phyloP scores from a whole-genome alignment of 2,888 invertebrate species.

The Metalampra italica region DNA sequence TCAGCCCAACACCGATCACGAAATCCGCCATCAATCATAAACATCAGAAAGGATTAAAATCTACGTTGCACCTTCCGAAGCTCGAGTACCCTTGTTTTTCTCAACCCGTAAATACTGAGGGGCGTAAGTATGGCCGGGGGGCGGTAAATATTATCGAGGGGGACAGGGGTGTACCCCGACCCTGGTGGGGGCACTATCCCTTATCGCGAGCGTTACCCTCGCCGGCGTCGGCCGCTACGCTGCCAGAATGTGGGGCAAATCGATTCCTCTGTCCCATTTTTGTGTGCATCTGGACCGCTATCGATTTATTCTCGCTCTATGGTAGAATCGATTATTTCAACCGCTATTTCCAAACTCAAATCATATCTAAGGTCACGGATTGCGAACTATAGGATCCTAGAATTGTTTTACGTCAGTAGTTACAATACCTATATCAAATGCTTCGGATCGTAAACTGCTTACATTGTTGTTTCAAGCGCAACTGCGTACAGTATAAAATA shows the following conservation, averaged over 20 bases:
- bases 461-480: conserved; percentile 58
- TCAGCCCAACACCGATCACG: conserved; percentile 66
- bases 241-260: conserved; percentile 77
- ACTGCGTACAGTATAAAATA: conserved; percentile 46
- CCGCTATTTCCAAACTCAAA: no score
- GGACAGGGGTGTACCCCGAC: conserved; percentile 53
- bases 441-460: no score
- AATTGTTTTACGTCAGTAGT: neutral
- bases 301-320: conserved; percentile 52
- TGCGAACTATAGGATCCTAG: no score
- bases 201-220: conserved; percentile 79
- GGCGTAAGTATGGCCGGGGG: conserved; percentile 78
- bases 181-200: conserved; percentile 73
- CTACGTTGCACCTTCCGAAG: conserved; percentile 78
- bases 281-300: conserved; percentile 77
- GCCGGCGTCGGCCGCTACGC: conserved; percentile 62
- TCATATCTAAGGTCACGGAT: no score
- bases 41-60: conserved; percentile 79
- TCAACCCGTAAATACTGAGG: conserved; percentile 78
- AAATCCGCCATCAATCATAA: conserved; percentile 78
- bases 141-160: conserved; percentile 77
- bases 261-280: conserved; percentile 76
- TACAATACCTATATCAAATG: neutral
- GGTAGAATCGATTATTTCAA: conserved; percentile 29
- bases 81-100: conserved; percentile 79